Evolutionary conservation across 2,113 vertebrate species (phyloP).

Genomic region (Todiramphus chloris): DNA sequence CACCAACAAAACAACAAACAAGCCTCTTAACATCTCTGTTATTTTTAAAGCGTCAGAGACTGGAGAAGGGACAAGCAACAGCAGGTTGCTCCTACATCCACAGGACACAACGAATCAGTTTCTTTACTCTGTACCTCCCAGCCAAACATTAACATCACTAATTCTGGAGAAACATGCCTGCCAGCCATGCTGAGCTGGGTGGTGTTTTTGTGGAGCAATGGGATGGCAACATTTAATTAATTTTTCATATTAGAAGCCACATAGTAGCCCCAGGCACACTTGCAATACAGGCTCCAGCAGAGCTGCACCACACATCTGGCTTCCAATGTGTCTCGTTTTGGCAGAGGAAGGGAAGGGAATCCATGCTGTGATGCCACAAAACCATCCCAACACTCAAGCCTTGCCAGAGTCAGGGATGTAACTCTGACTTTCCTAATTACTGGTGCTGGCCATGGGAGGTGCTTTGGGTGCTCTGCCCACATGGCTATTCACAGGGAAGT

Average conservation of each 20-base stretch:
- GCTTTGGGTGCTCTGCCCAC: not conserved
- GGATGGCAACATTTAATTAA: not conserved
- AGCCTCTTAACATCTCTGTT: not conserved
- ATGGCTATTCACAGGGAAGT: not conserved
- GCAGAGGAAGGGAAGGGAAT: not conserved
- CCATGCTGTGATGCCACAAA: not conserved
- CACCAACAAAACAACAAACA: not conserved
- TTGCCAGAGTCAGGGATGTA: not conserved
- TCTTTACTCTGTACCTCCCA: not conserved
- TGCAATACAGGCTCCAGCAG: fast-evolving
- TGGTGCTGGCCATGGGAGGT: not conserved
- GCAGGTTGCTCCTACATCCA: not conserved
- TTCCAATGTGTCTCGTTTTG: not conserved
- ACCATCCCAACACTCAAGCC: not conserved
- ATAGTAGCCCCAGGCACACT: not conserved
- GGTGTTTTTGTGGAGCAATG: not conserved
- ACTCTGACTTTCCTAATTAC: not conserved
- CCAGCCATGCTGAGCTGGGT: not conserved
- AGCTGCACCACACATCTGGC: not conserved
- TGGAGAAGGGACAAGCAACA: not conserved
- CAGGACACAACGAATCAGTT: fast-evolving
- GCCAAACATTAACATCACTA: not conserved
- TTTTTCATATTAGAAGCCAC: not conserved
- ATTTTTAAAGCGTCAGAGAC: not conserved
- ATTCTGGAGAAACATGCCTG: not conserved